Evolutionary conservation across 2,888 invertebrate genomes (phyloP).

Genomic region (Melikaiella ostensackeni): DNA sequence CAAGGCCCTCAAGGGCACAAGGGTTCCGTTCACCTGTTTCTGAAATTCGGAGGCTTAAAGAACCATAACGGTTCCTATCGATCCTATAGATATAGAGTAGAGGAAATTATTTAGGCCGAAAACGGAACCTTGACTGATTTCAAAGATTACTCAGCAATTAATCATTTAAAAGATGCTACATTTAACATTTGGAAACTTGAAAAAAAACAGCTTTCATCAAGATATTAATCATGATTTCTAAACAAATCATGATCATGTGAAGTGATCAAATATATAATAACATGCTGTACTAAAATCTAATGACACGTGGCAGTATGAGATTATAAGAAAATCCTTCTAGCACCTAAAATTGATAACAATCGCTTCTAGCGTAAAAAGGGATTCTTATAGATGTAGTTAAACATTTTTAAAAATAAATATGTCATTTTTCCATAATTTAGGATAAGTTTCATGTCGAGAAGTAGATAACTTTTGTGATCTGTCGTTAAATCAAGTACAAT

Average conservation of each 20-base stretch:
- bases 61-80: slow-evolving; percentile 63
- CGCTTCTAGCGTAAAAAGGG: too few species aligned
- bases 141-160: slow-evolving; percentile 8
- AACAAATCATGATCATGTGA: neutral
- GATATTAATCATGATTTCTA: neutral
- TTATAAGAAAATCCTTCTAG: too few species aligned
- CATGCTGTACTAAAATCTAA: too few species aligned
- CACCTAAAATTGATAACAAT: too few species aligned
- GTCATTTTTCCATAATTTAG: too few species aligned
- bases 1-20: neutral
- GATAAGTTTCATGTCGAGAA: too few species aligned
- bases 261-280: neutral
- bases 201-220: neutral
- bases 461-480: too few species aligned
- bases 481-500: too few species aligned
- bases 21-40: slow-evolving; percentile 38
- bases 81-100: too few species aligned
- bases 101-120: slow-evolving; percentile 24
- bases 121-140: slow-evolving; percentile 37
- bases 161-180: neutral
- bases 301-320: too few species aligned
- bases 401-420: too few species aligned
- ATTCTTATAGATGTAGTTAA: too few species aligned
- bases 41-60: slow-evolving; percentile 58
- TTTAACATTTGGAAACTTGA: neutral